Base-by-base conservation (phyloP, 2,888 invertebrate genomes). In the Zaprionus lineosus region DNA sequence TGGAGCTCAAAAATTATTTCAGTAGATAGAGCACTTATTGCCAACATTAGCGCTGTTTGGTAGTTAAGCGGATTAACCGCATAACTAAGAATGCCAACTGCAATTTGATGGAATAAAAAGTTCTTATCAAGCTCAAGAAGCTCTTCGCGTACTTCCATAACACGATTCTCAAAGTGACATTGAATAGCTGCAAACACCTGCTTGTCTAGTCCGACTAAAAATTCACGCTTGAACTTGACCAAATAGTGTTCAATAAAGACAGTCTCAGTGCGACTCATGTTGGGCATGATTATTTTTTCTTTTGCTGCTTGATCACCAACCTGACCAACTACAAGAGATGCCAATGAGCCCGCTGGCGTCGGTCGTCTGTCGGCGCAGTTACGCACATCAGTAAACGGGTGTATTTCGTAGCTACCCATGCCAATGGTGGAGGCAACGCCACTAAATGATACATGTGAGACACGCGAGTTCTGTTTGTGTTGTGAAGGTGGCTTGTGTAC, bases 211-310 rank as follows among this genome's bases (percentile, higher is more conserved):
- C 89, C 90, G 0, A 88, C 84, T 9, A 88, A 69, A 12, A 90
- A 44, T 6, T 86, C 79, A 2, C 87, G 82, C 57, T 88, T 90
- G 24, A 90, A 90, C 69, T 87, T 88, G 3, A 88, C 86, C 37
- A 88, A 65, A 33, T 85, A 79, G 50, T 90, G 88, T 28, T 89
- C 90, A 2, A 89, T 83, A 21, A 87, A 90, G 2, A 90, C 84
- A n/a, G 84, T 65, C 41, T 86, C 85, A 11, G 76, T 76, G 19
- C 84, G 85, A 3, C 62, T 69, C 39, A 88, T 34, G 15, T 86
- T 75, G 3, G 65, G 67, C 52, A 74, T 44, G 0, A 68, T 64
- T 2, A 67, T 68, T 53, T 74, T 81, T 21, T 75, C 64, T 28
- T 70, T 58, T 11, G 75, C 52, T 11, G 61, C 58, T n/a, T 70